phyloP scores from a whole-genome alignment of 1,140 invertebrate genomes.

The Rhopalosiphum padi region DNA sequence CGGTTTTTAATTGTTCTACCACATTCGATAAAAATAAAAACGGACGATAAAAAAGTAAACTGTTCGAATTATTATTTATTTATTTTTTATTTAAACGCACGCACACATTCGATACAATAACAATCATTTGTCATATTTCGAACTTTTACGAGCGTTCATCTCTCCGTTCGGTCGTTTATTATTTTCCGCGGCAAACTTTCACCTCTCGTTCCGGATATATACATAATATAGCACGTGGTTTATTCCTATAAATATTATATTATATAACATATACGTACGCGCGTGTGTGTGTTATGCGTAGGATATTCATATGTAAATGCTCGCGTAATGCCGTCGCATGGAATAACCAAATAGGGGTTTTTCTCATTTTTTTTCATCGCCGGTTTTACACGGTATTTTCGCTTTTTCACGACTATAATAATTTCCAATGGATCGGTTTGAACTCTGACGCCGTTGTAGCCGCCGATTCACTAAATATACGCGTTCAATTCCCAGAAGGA shows the following conservation, averaged over 20 bases:
- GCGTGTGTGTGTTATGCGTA: not conserved
- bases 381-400: not conserved
- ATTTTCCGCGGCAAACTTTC: not conserved
- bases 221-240: not conserved
- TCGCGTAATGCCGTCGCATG: not conserved
- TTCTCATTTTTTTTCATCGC: not conserved
- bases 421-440: not conserved
- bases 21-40: not conserved
- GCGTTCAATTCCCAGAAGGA: not conserved
- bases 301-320: conserved; percentile 24
- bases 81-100: not conserved
- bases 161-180: not conserved
- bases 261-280: not conserved
- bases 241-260: not conserved
- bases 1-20: not conserved
- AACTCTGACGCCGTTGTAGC: not conserved
- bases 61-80: not conserved
- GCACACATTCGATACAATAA: not conserved
- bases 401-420: not conserved
- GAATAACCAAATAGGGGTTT: conserved; percentile 2
- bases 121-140: conserved; percentile 5
- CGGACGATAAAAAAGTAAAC: not conserved
- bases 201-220: not conserved
- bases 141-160: not conserved
- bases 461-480: not conserved